A percentile compares a stretch with the other conserved stretches of the same genome.
phyloP scores from a whole-genome alignment of 2,888 invertebrate species.

The Apamea crenata region DNA sequence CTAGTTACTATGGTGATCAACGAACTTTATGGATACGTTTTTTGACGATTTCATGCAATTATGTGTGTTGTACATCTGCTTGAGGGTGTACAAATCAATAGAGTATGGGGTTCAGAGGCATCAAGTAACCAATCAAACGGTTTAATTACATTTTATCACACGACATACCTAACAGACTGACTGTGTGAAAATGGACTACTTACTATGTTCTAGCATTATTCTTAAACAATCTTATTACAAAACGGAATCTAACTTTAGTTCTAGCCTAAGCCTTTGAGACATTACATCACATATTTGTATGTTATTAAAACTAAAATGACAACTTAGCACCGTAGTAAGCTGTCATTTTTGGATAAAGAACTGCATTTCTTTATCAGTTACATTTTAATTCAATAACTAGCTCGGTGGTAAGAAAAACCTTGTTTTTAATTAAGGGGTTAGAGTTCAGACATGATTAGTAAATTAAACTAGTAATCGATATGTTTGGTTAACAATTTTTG shows the following conservation, averaged over 20 bases:
- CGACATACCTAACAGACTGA: not conserved
- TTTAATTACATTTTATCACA: conserved; percentile 6
- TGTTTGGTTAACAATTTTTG: not conserved
- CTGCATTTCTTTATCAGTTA: not conserved
- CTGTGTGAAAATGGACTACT: not conserved
- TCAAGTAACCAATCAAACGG: conserved; percentile 8
- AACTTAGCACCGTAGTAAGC: no score
- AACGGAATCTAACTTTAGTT: not conserved
- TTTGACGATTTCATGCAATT: conserved; percentile 67
- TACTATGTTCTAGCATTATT: not conserved
- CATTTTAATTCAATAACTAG: not conserved
- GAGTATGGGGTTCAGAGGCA: not conserved
- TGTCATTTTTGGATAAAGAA: not conserved
- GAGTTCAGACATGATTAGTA: not conserved
- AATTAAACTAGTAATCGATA: not conserved
- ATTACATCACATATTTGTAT: not conserved
- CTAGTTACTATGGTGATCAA: conserved; percentile 82
- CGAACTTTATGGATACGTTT: conserved; percentile 69
- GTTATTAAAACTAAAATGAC: no score
- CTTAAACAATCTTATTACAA: no score
- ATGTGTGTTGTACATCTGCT: conserved; percentile 59
- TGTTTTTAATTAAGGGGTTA: no score
- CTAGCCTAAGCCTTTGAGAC: not conserved
- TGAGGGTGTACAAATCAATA: conserved; percentile 42
- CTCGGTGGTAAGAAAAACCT: not conserved